Evolutionary conservation across 2,888 invertebrate species (phyloP), one percentile per base, ranked within the genome.

Genomic region (Panzeria rudis): DNA sequence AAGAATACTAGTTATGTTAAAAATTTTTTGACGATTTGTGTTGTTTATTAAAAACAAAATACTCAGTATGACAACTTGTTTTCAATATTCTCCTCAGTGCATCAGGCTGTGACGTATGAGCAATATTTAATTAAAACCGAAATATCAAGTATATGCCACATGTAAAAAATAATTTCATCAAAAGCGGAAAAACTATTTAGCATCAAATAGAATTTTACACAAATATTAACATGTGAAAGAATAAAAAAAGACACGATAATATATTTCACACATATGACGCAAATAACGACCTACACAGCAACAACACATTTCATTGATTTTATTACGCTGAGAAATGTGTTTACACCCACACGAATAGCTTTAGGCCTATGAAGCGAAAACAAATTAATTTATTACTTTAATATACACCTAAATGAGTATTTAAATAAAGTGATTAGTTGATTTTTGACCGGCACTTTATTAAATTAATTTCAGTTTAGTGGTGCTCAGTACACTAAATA

Each of bases 391-490:
- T 62, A 52, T 62, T 50, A 29, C 50, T 35, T 32, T 32, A 59
- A 77, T 47, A 15, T 4, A 59, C 11, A 61, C 9, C 25, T 20
- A 41, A 69, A 52, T 69, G 15, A 25, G 15, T 69, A 25, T 78
- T 50, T 32, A 68, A 68, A 68, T 38, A 56, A 77, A 11, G 15
- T 29, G 29, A 54, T 77, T 50, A 47, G 38, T 61, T 78, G 61
- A 52, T 62, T 71, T 69, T 52, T 61, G 61, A 62, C 69, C 69
- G 29, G 29, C 68, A 71, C 78, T 79, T 64, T 62, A 79, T 79
- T 54, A 79, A 71, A 79, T 79, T 79, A 62, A 79, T 79, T 54
- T 79, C 4, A 61, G n/a, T 52, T 54, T 52, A 62, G 50, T 71
- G 23, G 44, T 13, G 32, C 17, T 62, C n/a, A 23, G 11, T 23